Conservation (phyloP, 1,140 invertebrate species). For the Drosophila micromelanica region DNA sequence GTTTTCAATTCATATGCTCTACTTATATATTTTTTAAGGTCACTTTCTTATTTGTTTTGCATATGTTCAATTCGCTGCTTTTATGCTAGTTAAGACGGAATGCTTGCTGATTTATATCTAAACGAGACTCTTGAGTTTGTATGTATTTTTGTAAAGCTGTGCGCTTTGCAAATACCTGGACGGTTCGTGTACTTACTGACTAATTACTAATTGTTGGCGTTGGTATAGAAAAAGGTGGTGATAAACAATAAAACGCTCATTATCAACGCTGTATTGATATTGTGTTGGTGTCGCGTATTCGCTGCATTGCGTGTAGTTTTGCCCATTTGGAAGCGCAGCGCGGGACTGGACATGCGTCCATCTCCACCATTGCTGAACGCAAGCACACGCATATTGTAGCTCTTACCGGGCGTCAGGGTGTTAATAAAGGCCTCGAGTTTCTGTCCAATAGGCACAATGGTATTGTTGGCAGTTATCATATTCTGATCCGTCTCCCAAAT, state of each 20-base stretch:
- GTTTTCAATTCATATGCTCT: constrained; percentile 48
- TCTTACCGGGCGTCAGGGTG: constrained; percentile 93
- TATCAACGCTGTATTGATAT: constrained; percentile 70
- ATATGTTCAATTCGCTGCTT: constrained; percentile 56
- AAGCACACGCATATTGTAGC: constrained; percentile 94
- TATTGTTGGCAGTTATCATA: constrained; percentile 95
- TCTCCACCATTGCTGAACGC: constrained; percentile 97
- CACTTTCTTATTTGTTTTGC: constrained; percentile 61
- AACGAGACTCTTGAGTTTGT: constrained; percentile 60
- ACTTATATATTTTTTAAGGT: constrained; percentile 77
- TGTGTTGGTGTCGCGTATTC: constrained; percentile 59
- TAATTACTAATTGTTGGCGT: constrained; percentile 51
- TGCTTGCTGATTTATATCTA: constrained; percentile 56
- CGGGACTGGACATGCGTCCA: constrained; percentile 97
- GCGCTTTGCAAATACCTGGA: constrained; percentile 53
- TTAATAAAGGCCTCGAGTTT: constrained; percentile 91
- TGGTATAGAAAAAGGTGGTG: constrained; percentile 61
- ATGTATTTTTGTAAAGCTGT: constrained; percentile 55
- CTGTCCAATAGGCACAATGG: constrained; percentile 90
- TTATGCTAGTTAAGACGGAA: constrained; percentile 58
- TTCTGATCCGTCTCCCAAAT: constrained; percentile 97
- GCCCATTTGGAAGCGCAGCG: constrained; percentile 94
- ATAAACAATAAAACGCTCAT: constrained; percentile 66
- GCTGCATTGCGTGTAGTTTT: constrained; percentile 83
- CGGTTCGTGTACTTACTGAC: constrained; percentile 38